These are phyloP conservation scores for Chouioia cunea DNA, from an alignment of 2,888 invertebrate genomes.

Conservation along the genomic window DNA sequence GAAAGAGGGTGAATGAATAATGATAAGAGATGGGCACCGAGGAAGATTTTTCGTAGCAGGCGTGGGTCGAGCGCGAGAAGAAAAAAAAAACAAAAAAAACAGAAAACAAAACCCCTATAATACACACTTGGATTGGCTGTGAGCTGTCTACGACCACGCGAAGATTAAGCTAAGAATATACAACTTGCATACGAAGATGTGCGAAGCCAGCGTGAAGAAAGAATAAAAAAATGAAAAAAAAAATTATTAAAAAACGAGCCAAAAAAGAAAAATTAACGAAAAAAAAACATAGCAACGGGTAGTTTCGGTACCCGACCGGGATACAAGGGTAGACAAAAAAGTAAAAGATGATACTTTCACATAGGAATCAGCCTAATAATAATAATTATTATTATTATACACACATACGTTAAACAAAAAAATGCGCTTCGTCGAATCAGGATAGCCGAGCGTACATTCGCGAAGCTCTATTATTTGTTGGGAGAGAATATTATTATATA, in stretches of 20 bases:
- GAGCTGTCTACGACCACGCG: conserved; percentile 57
- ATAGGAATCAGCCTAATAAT: conserved; percentile 60
- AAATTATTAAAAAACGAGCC: conserved; percentile 19
- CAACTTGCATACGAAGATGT: conserved; percentile 12
- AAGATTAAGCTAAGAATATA: conserved; percentile 34
- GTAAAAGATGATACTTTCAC: conserved; percentile 54
- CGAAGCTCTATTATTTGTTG: conserved; percentile 64
- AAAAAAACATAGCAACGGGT: too few species aligned
- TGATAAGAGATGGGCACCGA: conserved; percentile 33
- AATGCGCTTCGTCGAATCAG: conserved; percentile 31
- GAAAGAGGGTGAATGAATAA: not conserved
- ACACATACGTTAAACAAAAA: conserved; percentile 42
- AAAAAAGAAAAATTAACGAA: conserved; percentile 3
- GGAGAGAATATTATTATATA: conserved; percentile 63
- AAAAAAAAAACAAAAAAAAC: conserved; percentile 35
- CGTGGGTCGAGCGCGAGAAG: conserved; percentile 43
- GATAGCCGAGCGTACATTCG: conserved; percentile 13
- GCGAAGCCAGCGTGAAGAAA: conserved; percentile 15
- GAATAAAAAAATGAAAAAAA: conserved; percentile 44
- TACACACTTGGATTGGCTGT: conserved; percentile 59
- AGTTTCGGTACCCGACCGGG: conserved; percentile 57
- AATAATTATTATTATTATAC: conserved; percentile 34
- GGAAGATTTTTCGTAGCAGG: conserved; percentile 19
- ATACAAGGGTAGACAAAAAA: conserved; percentile 67
- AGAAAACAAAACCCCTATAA: conserved; percentile 38